phyloP scores from a whole-genome alignment of 2,797 vertebrate species.

The Xerus rutilus region DNA sequence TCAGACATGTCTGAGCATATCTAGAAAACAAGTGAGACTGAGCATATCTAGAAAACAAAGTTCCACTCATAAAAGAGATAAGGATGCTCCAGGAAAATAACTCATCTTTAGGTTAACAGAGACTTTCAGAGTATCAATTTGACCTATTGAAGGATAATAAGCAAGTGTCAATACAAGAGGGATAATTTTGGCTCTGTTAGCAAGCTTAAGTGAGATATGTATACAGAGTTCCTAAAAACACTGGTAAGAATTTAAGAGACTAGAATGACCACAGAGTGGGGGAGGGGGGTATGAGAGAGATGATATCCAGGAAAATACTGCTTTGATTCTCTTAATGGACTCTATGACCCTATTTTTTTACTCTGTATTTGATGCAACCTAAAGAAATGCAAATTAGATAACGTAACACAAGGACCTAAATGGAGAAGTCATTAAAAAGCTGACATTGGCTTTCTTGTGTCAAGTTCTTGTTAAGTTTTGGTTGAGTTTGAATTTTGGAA shows the following conservation, averaged over 20 bases:
- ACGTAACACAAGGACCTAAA: not conserved
- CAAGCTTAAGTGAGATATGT: not conserved
- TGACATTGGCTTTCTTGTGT: not conserved
- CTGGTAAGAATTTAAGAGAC: constrained; percentile 41
- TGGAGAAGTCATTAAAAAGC: not conserved
- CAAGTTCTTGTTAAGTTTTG: constrained; percentile 43
- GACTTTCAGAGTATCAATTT: constrained; percentile 12
- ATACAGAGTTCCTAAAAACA: not conserved
- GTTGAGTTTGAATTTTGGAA: constrained; percentile 67
- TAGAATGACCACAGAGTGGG: not conserved
- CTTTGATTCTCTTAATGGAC: constrained; percentile 18
- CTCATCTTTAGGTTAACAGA: constrained; percentile 50
- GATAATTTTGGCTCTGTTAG: not conserved
- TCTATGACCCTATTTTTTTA: not conserved
- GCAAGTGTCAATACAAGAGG: not conserved
- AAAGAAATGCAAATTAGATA: constrained; percentile 31
- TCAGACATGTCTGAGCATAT: constrained; percentile 11
- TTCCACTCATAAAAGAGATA: constrained; percentile 47
- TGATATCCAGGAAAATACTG: constrained; percentile 38
- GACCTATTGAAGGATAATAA: not conserved
- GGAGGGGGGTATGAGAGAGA: not conserved
- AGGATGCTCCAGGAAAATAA: constrained; percentile 22
- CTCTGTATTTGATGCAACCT: not conserved
- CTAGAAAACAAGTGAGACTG: constrained; percentile 39
- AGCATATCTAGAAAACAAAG: not conserved